Percentiles rank a stretch among this genome's conserved stretches.
Evolutionary conservation across 2,888 invertebrate species (phyloP).

Genomic region (Oscheius sp.): DNA sequence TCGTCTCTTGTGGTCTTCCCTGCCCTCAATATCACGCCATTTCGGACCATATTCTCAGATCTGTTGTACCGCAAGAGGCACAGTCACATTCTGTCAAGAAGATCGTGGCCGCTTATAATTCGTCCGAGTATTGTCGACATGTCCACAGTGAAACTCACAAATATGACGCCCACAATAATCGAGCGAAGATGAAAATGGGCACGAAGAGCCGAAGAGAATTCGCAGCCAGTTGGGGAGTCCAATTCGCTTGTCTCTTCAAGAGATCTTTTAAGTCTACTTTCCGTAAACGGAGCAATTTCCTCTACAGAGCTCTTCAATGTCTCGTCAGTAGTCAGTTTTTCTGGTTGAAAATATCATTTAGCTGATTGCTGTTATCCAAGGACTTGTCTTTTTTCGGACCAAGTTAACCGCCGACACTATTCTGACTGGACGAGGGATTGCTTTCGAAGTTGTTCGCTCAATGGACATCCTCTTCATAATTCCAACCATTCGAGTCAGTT

Average conservation of each 20-base stretch:
- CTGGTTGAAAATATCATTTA: too few species aligned
- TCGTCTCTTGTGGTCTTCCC: conserved; percentile 23
- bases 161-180: not conserved
- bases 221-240: conserved; percentile 87
- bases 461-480: conserved; percentile 93
- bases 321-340: conserved; percentile 73
- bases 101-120: not conserved
- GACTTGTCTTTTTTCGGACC: conserved; percentile 87
- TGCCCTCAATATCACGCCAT: conserved; percentile 61
- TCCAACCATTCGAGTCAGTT: conserved; percentile 87
- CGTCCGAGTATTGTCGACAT: not conserved
- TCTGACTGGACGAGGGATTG: conserved; percentile 90
- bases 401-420: conserved; percentile 86
- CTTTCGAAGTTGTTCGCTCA: conserved; percentile 89
- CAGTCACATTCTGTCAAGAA: too few species aligned
- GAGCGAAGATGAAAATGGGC: not conserved
- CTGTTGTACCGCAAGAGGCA: not conserved
- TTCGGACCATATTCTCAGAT: conserved; percentile 72
- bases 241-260: conserved; percentile 90
- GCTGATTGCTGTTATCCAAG: conserved; percentile 85
- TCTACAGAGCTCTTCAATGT: conserved; percentile 88
- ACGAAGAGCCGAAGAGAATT: conserved; percentile 74
- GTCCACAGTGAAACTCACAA: conserved; percentile 14
- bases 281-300: conserved; percentile 88
- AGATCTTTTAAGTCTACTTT: conserved; percentile 88